Percentiles rank a stretch among this genome's conserved stretches.
These are phyloP conservation scores for Nebria ingens DNA, from an alignment of 1,140 invertebrate genomes.

Conservation along the genomic window DNA sequence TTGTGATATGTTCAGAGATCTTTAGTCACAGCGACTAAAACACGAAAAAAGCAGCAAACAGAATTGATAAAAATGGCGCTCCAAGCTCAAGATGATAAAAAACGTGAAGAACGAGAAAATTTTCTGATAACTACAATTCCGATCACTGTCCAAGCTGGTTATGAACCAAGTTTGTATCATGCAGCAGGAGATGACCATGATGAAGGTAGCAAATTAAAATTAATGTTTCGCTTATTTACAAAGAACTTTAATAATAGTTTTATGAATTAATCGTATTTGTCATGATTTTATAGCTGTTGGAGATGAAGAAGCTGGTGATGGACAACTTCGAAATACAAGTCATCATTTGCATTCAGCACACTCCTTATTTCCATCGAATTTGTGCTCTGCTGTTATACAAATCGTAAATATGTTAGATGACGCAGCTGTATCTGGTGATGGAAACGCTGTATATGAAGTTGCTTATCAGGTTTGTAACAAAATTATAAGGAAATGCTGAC, in stretches of 20 bases:
- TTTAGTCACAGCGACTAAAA: conserved; percentile 96
- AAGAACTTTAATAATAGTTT: too few relatives aligned
- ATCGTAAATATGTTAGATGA: conserved; percentile 94
- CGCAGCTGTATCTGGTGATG: conserved; percentile 88
- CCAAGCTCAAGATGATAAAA: conserved; percentile 91
- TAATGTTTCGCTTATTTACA: too few relatives aligned
- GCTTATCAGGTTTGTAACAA: conserved; percentile 62
- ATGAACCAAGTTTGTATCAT: conserved; percentile 88
- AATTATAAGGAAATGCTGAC: too few relatives aligned
- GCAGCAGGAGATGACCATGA: conserved; percentile 74
- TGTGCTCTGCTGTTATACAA: conserved; percentile 89
- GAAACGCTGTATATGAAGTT: conserved; percentile 81
- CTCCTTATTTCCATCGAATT: conserved; percentile 89
- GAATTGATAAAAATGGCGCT: conserved; percentile 92
- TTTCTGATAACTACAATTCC: conserved; percentile 96
- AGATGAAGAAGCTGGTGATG: conserved; percentile 61
- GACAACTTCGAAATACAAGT: conserved; percentile 50
- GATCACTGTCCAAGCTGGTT: conserved; percentile 88
- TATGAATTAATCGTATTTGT: too few relatives aligned
- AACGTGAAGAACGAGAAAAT: conserved; percentile 85
- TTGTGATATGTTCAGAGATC: conserved; percentile 61
- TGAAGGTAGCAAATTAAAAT: conserved; percentile 55
- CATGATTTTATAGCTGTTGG: conserved; percentile 14
- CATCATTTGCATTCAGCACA: conserved; percentile 84
- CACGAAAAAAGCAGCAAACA: conserved; percentile 96